Percentiles rank a stretch among this genome's conserved stretches.
phyloP scores from a whole-genome alignment of 2,113 vertebrate species.

The Herpetotheres cachinnans region DNA sequence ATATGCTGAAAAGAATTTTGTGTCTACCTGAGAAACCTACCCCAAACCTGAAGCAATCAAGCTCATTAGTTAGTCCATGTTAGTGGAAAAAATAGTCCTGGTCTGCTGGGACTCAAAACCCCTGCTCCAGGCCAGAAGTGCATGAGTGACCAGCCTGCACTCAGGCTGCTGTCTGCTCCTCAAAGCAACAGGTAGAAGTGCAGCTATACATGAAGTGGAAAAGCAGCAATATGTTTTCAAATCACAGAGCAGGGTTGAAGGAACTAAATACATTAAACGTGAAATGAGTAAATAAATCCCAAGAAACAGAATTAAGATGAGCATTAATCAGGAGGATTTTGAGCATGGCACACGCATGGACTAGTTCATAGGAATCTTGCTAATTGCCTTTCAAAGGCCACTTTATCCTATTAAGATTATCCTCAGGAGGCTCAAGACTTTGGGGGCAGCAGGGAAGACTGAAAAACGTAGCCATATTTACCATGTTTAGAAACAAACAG shows the following conservation, averaged over 20 bases:
- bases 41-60: not conserved
- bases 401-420: constrained; percentile 68
- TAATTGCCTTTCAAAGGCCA: constrained; percentile 75
- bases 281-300: constrained; percentile 67
- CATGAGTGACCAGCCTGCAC: not conserved
- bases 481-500: constrained; percentile 62
- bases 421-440: constrained; percentile 33
- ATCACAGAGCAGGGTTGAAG: not conserved
- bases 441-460: not conserved
- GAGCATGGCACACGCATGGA: constrained; percentile 22
- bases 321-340: constrained; percentile 62
- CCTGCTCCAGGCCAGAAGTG: not conserved
- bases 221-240: not conserved
- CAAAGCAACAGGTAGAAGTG: not conserved
- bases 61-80: not conserved
- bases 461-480: constrained; percentile 45
- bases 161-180: not conserved
- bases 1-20: not conserved
- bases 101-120: rapidly evolving
- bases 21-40: not conserved
- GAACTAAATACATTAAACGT: constrained; percentile 10
- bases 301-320: constrained; percentile 64
- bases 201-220: not conserved
- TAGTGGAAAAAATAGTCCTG: not conserved
- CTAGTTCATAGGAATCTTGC: constrained; percentile 29